Conservation (phyloP, 2,888 invertebrate species). For the Drosophila dives region DNA sequence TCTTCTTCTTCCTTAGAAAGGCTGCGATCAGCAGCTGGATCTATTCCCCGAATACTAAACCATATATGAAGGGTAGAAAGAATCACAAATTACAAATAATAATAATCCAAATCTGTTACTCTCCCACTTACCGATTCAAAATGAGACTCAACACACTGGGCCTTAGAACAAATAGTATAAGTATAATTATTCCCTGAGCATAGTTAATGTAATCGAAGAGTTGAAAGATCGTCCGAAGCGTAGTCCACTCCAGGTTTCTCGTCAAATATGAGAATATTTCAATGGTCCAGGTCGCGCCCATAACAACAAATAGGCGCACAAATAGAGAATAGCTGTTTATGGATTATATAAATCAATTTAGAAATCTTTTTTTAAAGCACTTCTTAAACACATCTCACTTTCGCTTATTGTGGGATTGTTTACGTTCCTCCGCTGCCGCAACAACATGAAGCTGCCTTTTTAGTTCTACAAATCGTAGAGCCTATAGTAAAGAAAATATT, state of each 20-base stretch:
- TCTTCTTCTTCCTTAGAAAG: slow-evolving; percentile 34
- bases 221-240: not conserved
- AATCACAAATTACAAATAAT: slow-evolving; percentile 24
- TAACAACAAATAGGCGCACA: slow-evolving; percentile 91
- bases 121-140: slow-evolving; percentile 57
- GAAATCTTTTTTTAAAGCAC: not conserved
- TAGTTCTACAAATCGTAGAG: slow-evolving; percentile 73
- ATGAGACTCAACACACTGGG: slow-evolving; percentile 57
- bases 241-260: not conserved
- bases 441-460: slow-evolving; percentile 67
- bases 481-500: slow-evolving; percentile 12
- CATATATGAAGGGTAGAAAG: slow-evolving; percentile 1
- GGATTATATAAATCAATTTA: not conserved
- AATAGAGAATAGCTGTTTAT: slow-evolving; percentile 89
- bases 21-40: slow-evolving; percentile 26
- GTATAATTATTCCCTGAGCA: slow-evolving; percentile 72
- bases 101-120: not conserved
- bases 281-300: slow-evolving; percentile 93
- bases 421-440: slow-evolving; percentile 63
- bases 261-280: slow-evolving; percentile 90
- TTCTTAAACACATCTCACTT: slow-evolving; percentile 60
- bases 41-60: slow-evolving; percentile 49
- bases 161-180: slow-evolving; percentile 71
- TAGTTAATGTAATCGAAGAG: slow-evolving; percentile 55
- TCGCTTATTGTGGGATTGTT: slow-evolving; percentile 71